phyloP scores from a whole-genome alignment of 2,797 vertebrate genomes.

The Gymnoscopelus braueri region DNA sequence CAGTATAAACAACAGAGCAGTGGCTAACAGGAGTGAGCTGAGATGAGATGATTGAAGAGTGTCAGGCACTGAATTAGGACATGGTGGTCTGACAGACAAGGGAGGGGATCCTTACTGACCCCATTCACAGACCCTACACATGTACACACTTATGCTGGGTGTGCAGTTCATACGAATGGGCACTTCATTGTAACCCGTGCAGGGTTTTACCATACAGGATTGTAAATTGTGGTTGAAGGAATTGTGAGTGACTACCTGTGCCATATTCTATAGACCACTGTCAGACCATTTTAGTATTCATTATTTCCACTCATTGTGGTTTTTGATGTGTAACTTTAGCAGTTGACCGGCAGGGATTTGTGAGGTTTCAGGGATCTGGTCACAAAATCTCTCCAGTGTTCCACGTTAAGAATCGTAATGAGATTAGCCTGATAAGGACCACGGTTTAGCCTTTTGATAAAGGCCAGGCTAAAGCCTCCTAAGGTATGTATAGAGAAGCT shows the following conservation, averaged over 20 bases:
- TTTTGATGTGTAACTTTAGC: too few species aligned
- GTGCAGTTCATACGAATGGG: too few species aligned
- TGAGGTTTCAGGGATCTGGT: background rate
- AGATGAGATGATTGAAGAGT: constrained; percentile 39
- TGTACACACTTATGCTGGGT: too few species aligned
- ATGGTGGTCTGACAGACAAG: background rate
- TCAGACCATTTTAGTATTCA: too few species aligned
- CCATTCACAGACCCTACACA: constrained; percentile 2
- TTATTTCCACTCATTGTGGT: too few species aligned
- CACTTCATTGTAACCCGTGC: too few species aligned
- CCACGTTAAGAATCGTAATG: background rate
- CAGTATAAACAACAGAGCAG: constrained; percentile 4
- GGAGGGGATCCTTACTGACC: constrained; percentile 3
- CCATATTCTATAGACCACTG: too few species aligned
- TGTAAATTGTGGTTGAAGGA: too few species aligned
- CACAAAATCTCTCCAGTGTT: background rate
- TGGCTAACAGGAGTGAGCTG: constrained; percentile 40
- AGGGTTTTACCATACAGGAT: too few species aligned
- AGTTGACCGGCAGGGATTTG: background rate
- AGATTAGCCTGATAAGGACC: background rate
- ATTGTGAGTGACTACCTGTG: too few species aligned
- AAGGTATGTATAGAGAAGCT: too few species aligned
- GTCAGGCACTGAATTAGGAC: constrained; percentile 46
- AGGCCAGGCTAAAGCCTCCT: background rate
- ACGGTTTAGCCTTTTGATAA: background rate